Conservation (phyloP, 1,140 invertebrate species). For the Lepeophtheirus salmonis region DNA sequence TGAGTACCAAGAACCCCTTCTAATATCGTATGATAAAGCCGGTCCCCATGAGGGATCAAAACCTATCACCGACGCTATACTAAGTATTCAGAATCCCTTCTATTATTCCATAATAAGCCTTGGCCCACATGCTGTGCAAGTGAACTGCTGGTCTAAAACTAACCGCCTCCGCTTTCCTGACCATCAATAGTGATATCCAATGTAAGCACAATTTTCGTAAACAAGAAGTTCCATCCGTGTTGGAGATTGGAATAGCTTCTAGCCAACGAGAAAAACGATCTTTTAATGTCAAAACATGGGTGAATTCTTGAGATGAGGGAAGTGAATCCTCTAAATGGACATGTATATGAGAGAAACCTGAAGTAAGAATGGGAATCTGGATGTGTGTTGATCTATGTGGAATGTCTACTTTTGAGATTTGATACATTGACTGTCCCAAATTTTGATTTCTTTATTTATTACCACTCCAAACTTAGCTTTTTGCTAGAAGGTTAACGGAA, state of each 20-base stretch:
- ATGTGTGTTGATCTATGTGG: not conserved
- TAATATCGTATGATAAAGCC: too few species aligned
- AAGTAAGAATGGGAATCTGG: slow-evolving; percentile 24
- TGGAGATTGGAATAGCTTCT: slow-evolving; percentile 27
- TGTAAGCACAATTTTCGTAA: too few species aligned
- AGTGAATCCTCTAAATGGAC: slow-evolving; percentile 32
- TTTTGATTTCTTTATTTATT: not conserved
- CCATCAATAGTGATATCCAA: too few species aligned
- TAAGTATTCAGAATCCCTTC: too few species aligned
- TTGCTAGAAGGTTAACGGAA: not conserved
- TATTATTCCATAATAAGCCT: too few species aligned
- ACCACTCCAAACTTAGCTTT: not conserved
- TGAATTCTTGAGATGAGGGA: slow-evolving; percentile 23
- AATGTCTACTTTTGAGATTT: not conserved
- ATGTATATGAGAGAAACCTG: too few species aligned
- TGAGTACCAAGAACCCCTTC: too few species aligned
- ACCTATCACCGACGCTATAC: too few species aligned
- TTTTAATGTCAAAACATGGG: slow-evolving; percentile 29
- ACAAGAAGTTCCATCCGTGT: slow-evolving; percentile 24
- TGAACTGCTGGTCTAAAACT: too few species aligned
- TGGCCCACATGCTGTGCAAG: too few species aligned
- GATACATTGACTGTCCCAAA: not conserved
- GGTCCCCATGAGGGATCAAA: too few species aligned
- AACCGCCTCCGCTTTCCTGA: too few species aligned
- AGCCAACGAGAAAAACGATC: slow-evolving; percentile 29